phyloP scores from a whole-genome alignment of 2,888 invertebrate species.

The Entomobrya proxima region DNA sequence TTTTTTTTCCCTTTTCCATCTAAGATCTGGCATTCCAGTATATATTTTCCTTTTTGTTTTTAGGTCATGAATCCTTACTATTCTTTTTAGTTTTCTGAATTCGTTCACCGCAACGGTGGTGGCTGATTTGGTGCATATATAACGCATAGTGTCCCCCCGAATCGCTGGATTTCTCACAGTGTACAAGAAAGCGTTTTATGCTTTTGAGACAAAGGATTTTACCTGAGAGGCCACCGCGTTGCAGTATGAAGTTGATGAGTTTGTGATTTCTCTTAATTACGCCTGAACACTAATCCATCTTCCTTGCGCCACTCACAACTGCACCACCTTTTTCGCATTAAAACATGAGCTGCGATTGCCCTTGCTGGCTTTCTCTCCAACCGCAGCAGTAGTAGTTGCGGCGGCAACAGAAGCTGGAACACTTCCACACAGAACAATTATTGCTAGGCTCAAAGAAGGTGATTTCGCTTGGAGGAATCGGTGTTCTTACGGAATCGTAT shows the following conservation, averaged over 20 bases:
- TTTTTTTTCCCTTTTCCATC: no score
- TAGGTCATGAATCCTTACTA: not conserved
- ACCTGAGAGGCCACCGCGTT: slow-evolving; percentile 42
- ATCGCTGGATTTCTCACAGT: slow-evolving; percentile 91
- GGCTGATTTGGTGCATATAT: slow-evolving; percentile 64
- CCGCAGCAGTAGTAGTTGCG: not conserved
- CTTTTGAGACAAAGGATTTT: slow-evolving; percentile 43
- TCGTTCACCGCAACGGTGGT: slow-evolving; percentile 51
- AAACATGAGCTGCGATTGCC: slow-evolving; percentile 60
- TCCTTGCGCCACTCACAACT: slow-evolving; percentile 39
- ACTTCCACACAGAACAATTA: slow-evolving; percentile 22
- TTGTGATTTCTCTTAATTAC: slow-evolving; percentile 29
- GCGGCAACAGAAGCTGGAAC: no score
- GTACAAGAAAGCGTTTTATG: slow-evolving; percentile 68
- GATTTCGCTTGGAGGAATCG: slow-evolving; percentile 72
- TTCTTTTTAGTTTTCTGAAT: slow-evolving; percentile 42
- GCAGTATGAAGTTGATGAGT: slow-evolving; percentile 2
- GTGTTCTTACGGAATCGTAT: slow-evolving; percentile 61
- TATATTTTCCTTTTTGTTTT: no score
- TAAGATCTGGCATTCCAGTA: no score
- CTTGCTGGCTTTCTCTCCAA: slow-evolving; percentile 32
- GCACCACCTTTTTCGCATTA: slow-evolving; percentile 50
- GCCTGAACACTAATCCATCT: slow-evolving; percentile 32
- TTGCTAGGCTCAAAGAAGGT: slow-evolving; percentile 69
- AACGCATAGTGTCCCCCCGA: slow-evolving; percentile 89